Base-by-base conservation (phyloP, 2,888 invertebrate species). In the Drosophila suboccidentalis region DNA sequence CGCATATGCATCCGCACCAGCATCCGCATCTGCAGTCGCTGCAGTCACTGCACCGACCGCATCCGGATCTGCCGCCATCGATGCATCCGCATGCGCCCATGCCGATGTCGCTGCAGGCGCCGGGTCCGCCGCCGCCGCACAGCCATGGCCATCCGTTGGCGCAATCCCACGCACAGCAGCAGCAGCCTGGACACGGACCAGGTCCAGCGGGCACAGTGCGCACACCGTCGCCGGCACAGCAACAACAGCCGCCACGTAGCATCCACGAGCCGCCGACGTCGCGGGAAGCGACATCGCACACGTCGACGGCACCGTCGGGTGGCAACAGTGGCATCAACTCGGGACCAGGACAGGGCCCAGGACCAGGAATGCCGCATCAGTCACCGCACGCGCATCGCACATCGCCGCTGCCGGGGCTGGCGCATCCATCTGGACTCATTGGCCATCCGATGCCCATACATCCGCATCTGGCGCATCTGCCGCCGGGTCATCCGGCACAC, bases 81-180 rank as follows among this genome's bases (percentile, higher is more conserved):
- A 91, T 94, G 73, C 92, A 94, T 72, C 89, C 91, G 13, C 94
- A 94, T 79, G 91, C 90, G 0, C 90, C 91, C 0, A 88, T 92
- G 69, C 85, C 91, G n/a, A 83, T 92, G 29, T 90, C 93, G 1
- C 60, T 93, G 44, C 92, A 92, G 78, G 89, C 89, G 4, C 92
- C 92, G 10, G 91, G 89, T 17, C 92, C 87, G 19, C 90, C 89
- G 11, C 82, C 89, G 8, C 83, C 80, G 39, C 77, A 77, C 32
- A 82, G 86, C 26, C 86, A 88, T 17, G 86, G 78, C 0, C 92
- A 92, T 65, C 84, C 89, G 9, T 44, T 91, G 78, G 90, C 88
- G 15, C 87, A 82, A 11, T 58, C 82, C 15, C 90, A 91, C 9
- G 32, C 46, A 15, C 78, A 77, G 47, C 91, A 89, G 19, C 78